Evolutionary conservation across 2,113 vertebrate genomes (phyloP), one percentile per base, ranked within the genome.

Genomic region (Cepphus grylle): DNA sequence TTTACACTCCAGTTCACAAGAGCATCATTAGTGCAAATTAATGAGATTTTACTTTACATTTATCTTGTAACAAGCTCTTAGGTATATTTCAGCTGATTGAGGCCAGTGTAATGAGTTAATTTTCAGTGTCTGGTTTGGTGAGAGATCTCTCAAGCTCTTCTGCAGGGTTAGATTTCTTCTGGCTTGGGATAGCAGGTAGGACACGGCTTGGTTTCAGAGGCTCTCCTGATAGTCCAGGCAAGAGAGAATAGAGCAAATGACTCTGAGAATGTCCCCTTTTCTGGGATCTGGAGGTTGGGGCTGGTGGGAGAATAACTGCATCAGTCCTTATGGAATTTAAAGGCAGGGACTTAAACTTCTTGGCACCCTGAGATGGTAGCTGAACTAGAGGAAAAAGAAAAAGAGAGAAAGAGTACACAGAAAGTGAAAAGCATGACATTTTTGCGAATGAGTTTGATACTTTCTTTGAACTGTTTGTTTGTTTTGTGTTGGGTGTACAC

Each of bases 101-200:
- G 42, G 62, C 29, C 17, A 38, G 16, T 27, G 15, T n/a, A 66
- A 30, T 56, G 58, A 88, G 58, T 85, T 97, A 98, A 50, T 96
- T 90, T 96, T 76, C 85, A 62, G 70, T 59, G 6, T 95, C 70
- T 58, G 84, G 30, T 52, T 97, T 91, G 56, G 17, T 86, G 36
- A 81, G n/a, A 21, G 71, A n/a, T 73, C 62, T 93, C 40, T 90
- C 85, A 83, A 80, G 27, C 19, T 94, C 76, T 81, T 94, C 93
- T 66, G 49, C 34, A 59, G 93, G 84, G 67, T 85, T 95, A 42
- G 93, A 86, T 92, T 97, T 98, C 86, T 98, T 98, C 79, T 98
- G 98, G 43, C 98, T 98, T 82, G 98, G 98, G 43, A 99, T 99
- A 32, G 99, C 98, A 70, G 99, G 99, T 56, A 99, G 98, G 61